A percentile compares a stretch with the other conserved stretches of the same genome.
Conservation (phyloP, 1,140 invertebrate species). For the Forficula auricularia region DNA sequence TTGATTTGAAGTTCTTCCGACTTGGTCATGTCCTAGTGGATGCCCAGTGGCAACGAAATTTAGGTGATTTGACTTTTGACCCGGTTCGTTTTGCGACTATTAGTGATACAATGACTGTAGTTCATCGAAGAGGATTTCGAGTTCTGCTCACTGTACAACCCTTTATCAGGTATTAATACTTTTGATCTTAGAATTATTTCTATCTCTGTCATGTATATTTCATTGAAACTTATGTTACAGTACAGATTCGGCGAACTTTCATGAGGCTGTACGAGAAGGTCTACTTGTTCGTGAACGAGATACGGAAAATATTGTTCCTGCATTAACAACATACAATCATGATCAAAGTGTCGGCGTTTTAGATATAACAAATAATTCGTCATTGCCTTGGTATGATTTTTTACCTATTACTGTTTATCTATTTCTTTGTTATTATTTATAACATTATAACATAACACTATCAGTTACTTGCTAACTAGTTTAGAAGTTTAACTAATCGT, state of each 20-base stretch:
- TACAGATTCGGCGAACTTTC: constrained; percentile 63
- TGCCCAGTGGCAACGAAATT: constrained; percentile 65
- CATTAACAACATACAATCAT: constrained; percentile 56
- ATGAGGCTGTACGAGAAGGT: constrained; percentile 49
- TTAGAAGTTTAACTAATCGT: too few species aligned
- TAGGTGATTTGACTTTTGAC: constrained; percentile 62
- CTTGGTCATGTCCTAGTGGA: constrained; percentile 66
- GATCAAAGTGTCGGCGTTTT: constrained; percentile 58
- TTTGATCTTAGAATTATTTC: too few species aligned
- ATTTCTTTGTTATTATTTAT: too few species aligned
- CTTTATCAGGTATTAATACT: constrained; percentile 57
- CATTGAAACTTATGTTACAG: constrained; percentile 22
- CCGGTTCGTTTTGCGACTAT: constrained; percentile 50
- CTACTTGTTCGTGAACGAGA: constrained; percentile 51
- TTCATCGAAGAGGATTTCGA: constrained; percentile 65
- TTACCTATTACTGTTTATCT: too few species aligned
- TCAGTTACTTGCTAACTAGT: too few species aligned
- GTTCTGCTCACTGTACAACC: constrained; percentile 69
- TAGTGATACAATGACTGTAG: constrained; percentile 57
- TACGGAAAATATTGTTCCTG: constrained; percentile 52
- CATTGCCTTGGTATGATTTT: constrained; percentile 46
- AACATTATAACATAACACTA: too few species aligned
- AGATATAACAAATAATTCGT: constrained; percentile 66
- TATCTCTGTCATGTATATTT: too few species aligned
- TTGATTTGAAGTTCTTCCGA: constrained; percentile 49